Evolutionary conservation across 2,888 invertebrate species (phyloP), one percentile per base, ranked within the genome.

Genomic region (Pecten maximus): DNA sequence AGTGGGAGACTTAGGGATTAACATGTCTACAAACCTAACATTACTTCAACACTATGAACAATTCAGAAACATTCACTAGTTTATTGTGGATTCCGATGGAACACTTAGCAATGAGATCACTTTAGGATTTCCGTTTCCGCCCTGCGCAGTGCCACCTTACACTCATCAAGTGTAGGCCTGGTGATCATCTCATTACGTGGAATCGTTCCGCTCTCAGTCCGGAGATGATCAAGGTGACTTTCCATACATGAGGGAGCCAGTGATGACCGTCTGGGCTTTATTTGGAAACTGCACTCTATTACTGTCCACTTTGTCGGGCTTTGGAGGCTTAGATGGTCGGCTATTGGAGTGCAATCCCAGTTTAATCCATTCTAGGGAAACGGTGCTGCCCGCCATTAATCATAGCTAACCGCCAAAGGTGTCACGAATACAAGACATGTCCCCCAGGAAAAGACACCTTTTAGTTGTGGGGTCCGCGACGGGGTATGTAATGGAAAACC

Each of bases 201-300:
- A 28, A 74, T 35, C 35, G 74, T 74, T 74, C 35, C 19, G 35
- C 28, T 74, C 74, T 35, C 28, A 35, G 35, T 23, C 74, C 74
- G 74, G 74, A 74, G 8, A 74, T 74, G 74, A 74, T 74, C 74
- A 74, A 74, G 74, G 74, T 74, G 74, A 35, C 74, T 74, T 28
- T 74, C 28, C 74, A 2, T 74, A 28, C 8, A 74, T 15, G 74
- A 10, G 23, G 74, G 35, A 28, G 35, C 74, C 35, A 35, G 28
- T 35, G 74, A 3, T 74, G 74, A 28, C 74, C 35, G 74, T 74
- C 74, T 74, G 74, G 28, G 74, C 74, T 74, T 74, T 74, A 74
- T 74, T 74, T 74, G 74, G 74, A 74, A 74, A 74, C 74, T 35
- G 28, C 35, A 12, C 35, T 74, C 28, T 74, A 74, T 74, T 74